phyloP scores from a whole-genome alignment of 2,797 vertebrate species.

The Sciurus vulgaris region DNA sequence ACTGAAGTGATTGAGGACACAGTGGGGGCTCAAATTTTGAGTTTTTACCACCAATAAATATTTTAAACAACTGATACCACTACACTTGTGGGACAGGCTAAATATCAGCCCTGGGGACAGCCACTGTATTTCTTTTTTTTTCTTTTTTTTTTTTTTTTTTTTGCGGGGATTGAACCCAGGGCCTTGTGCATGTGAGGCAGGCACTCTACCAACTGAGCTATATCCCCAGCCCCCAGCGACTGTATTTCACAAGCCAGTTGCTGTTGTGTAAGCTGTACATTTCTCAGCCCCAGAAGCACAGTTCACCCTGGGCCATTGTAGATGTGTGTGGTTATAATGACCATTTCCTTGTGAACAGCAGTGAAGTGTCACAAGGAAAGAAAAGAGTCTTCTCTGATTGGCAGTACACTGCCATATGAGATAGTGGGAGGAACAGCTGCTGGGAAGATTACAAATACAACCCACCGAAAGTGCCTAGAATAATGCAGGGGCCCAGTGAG shows the following conservation, averaged over 20 bases:
- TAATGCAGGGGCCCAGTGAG: not conserved
- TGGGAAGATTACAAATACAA: constrained; percentile 23
- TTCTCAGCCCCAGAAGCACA: not conserved
- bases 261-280: not conserved
- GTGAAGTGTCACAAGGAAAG: not conserved
- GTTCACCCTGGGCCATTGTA: not conserved
- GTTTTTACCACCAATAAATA: not conserved
- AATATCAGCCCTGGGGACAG: not conserved
- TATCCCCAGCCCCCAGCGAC: too few relatives aligned
- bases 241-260: not conserved
- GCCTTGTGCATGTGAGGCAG: too few relatives aligned
- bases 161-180: too few relatives aligned
- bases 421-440: not conserved
- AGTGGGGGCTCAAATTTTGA: not conserved
- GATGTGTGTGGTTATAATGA: not conserved
- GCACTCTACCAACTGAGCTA: too few relatives aligned
- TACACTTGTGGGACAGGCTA: not conserved
- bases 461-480: not conserved
- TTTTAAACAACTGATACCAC: constrained; percentile 14
- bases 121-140: not conserved
- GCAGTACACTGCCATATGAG: not conserved
- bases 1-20: not conserved
- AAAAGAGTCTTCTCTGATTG: not conserved
- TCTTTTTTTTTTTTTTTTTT: too few relatives aligned
- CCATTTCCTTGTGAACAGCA: not conserved